These are phyloP conservation scores for Muschampia plurimacula DNA, from an alignment of 2,888 invertebrate species.

Conservation along the genomic window DNA sequence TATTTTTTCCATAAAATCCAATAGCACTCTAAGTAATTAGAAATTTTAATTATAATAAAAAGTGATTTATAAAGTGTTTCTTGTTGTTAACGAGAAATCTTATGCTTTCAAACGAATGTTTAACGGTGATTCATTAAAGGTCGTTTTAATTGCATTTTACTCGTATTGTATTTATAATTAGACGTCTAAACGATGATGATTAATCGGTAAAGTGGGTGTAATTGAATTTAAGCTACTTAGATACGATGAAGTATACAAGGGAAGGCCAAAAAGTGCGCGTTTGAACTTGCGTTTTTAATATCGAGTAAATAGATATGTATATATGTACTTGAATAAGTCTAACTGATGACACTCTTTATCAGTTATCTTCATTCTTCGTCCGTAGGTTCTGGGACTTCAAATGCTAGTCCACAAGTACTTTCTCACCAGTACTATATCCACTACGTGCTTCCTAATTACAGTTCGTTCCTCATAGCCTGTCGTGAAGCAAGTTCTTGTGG, in stretches of 20 bases:
- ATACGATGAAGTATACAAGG: neutral
- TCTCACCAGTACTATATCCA: no score
- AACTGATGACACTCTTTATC: no score
- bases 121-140: neutral
- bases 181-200: neutral
- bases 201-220: neutral
- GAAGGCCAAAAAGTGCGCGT: no score
- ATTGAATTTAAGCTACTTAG: constrained; percentile 7
- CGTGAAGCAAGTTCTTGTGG: no score
- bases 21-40: neutral
- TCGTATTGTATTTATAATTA: neutral
- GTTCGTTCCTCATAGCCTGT: no score
- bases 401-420: no score
- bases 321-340: no score
- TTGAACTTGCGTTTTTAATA: no score
- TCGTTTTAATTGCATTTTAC: neutral
- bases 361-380: no score
- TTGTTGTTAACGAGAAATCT: neutral
- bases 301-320: no score
- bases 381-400: no score
- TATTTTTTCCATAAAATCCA: constrained; percentile 1
- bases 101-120: neutral
- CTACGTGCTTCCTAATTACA: no score
- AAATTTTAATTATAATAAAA: neutral
- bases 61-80: neutral